These are phyloP conservation scores for Megaptera novaeangliae DNA, from an alignment of 2,113 vertebrate species.

Conservation along the genomic window DNA sequence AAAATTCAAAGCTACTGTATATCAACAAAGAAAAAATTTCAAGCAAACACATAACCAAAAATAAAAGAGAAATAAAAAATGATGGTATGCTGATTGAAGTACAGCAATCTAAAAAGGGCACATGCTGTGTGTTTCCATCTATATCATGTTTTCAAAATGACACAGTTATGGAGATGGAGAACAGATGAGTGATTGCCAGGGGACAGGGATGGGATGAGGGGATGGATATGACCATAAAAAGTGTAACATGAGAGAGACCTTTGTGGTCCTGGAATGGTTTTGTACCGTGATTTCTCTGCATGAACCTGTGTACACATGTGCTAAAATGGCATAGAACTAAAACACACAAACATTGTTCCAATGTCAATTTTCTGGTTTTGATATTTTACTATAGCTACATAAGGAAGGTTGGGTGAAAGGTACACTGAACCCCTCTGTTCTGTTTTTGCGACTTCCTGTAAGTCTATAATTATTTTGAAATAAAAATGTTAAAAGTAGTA, in stretches of 20 bases:
- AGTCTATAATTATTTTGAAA: not conserved
- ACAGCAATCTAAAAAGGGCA: not conserved
- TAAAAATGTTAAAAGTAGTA: not conserved
- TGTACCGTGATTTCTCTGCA: not conserved
- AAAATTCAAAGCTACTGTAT: not conserved
- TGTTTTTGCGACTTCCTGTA: not conserved
- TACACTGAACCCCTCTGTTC: not conserved
- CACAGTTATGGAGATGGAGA: not conserved
- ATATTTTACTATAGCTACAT: not conserved
- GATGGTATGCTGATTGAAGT: not conserved
- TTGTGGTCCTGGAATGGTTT: not conserved
- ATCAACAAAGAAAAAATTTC: not conserved
- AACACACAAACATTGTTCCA: not conserved
- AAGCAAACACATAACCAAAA: not conserved
- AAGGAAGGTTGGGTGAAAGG: not conserved
- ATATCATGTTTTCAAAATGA: not conserved
- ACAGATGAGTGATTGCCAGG: not conserved
- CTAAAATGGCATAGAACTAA: not conserved
- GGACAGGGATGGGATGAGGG: not conserved
- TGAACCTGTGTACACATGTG: not conserved
- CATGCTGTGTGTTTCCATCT: not conserved
- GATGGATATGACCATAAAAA: not conserved
- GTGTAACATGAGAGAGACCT: not conserved
- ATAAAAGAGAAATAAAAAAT: not conserved
- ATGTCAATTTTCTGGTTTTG: not conserved